Base-by-base conservation (phyloP, 2,113 vertebrate species). In the Stomatorhinus ivindoensis region DNA sequence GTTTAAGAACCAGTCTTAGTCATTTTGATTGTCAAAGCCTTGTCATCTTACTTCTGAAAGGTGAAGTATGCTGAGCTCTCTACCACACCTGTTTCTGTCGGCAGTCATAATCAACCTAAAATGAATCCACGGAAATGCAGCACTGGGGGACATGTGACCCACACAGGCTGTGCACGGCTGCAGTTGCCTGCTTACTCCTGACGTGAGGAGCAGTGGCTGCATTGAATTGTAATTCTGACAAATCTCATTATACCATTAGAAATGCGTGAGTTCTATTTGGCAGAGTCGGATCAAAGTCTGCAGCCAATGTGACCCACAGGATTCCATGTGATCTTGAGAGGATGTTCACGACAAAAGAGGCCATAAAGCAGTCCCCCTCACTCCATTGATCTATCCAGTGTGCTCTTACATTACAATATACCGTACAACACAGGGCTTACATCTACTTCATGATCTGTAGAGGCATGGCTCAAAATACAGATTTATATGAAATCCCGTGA, bases 161-260 rank as follows among this genome's bases (percentile, higher is more conserved):
- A 44, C 55, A 9, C n/a, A n/a, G 80, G 80, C 91, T 86, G 91
- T 93, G 93, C 94, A 92, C 93, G 94, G 94, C 91, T 3, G 90
- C 92, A 91, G 94, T 94, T 94, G 93, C 94, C 93, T 93, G 92
- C 93, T 93, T 94, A 93, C 93, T 94, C 93, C 91, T 90, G 92
- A 91, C 87, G 90, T 92, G 51, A 89, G 90, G 95, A 95, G 94
- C 93, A 95, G 92, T 94, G 91, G 91, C 92, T 94, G 94, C 93
- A 94, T 95, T 94, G 92, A 94, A 95, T 94, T 94, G 95, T 94
- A 95, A 95, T 95, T 90, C 90, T 91, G 47, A 89, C 91, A 93
- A 94, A 95, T 95, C 93, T 92, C 92, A 91, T 95, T 95, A 94
- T 89, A 51, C 89, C 92, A 92, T 95, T 93, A 91, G 93, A 93